Evolutionary conservation across 2,888 invertebrate species (phyloP), one percentile per base, ranked within the genome.

Genomic region (Zhuqinia jingwanae): DNA sequence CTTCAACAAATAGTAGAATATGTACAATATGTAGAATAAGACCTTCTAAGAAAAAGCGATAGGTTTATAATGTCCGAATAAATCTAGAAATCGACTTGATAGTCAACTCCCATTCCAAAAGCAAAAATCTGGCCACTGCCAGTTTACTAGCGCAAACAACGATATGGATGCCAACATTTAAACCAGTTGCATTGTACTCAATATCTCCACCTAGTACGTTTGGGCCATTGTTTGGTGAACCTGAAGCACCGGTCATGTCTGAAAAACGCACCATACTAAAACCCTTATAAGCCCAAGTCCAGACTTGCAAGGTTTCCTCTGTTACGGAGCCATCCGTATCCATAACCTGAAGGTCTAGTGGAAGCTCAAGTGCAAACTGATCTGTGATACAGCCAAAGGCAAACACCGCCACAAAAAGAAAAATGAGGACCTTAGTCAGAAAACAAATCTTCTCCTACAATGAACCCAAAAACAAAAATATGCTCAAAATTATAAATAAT

Each of bases 31-130:
- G n/a, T n/a, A n/a, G n/a, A n/a, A n/a, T n/a, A n/a, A n/a, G n/a
- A n/a, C n/a, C n/a, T n/a, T n/a, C n/a, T n/a, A n/a, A n/a, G n/a
- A n/a, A n/a, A n/a, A n/a, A n/a, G n/a, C n/a, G n/a, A n/a, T n/a
- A n/a, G n/a, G n/a, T n/a, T n/a, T n/a, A n/a, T n/a, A 27, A 11
- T 13, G 36, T 27, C 20, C 45, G 42, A 1, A 25, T 6, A 13
- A 70, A n/a, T 22, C 68, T 70, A 1, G 27, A 11, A 0, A 70
- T 11, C 13, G 27, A 45, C 8, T 70, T 81, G 0, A 81, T 5
- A 0, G 25, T 47, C 15, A 85, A 36, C 65, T 85, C 85, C 63
- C 63, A 75, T 15, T 85, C 56, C 8, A 56, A 25, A 11, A 80
- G 8, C n/a, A 85, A 6, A 11, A 53, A 56, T 20, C 85, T 27